Evolutionary conservation across 2,888 invertebrate genomes (phyloP).

Genomic region (Operophtera brumata): DNA sequence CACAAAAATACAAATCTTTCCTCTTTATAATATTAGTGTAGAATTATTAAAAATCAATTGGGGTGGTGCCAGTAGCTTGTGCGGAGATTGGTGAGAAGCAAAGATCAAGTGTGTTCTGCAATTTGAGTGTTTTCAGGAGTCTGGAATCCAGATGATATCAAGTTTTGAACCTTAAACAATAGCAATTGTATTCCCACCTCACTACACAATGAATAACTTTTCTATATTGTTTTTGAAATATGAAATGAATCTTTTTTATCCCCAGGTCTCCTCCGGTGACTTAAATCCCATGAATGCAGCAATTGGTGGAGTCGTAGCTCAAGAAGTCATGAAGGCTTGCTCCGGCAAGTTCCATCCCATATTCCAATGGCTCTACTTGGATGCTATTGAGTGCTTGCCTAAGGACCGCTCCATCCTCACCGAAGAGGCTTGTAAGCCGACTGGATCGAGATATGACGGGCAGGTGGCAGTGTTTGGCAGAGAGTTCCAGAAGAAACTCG

Average conservation of each 20-base stretch:
- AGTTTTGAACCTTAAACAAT: too few species aligned
- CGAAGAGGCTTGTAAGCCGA: conserved; percentile 87
- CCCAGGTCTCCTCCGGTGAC: conserved; percentile 85
- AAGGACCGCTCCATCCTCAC: conserved; percentile 82
- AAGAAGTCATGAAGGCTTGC: conserved; percentile 99
- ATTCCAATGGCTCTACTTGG: conserved; percentile 96
- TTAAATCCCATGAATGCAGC: conserved; percentile 95
- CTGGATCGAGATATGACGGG: conserved; percentile 89
- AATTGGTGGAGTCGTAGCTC: conserved; percentile 97
- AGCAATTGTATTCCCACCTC: too few species aligned
- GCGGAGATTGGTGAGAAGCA: too few species aligned
- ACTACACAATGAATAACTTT: too few species aligned
- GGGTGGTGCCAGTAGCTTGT: too few species aligned
- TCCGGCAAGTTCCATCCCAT: conserved; percentile 97
- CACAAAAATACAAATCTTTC: too few species aligned
- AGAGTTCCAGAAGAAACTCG: conserved; percentile 92
- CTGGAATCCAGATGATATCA: too few species aligned
- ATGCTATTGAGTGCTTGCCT: conserved; percentile 96
- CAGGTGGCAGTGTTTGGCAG: conserved; percentile 96
- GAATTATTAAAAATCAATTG: too few species aligned
- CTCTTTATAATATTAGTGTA: too few species aligned
- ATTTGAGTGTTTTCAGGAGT: too few species aligned
- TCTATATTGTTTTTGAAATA: too few species aligned
- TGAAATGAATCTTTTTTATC: not conserved
- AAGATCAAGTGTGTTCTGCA: too few species aligned